These are phyloP conservation scores for Lepas anatifera DNA, from an alignment of 2,888 invertebrate species.

Conservation along the genomic window DNA sequence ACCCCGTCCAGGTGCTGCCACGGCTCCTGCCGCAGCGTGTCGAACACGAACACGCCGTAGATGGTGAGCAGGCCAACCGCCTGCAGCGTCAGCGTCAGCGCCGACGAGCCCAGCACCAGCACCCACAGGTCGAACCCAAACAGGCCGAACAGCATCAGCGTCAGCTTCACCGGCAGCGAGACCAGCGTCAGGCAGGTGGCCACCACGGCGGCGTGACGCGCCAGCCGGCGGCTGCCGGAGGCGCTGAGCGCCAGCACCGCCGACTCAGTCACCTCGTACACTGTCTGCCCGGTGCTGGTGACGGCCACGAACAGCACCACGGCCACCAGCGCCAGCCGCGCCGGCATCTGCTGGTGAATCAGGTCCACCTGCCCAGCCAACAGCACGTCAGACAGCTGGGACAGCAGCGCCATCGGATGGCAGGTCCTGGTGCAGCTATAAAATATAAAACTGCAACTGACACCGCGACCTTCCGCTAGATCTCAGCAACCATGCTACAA, in stretches of 20 bases:
- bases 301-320: slow-evolving; percentile 42
- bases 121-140: slow-evolving; percentile 40
- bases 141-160: slow-evolving; percentile 35
- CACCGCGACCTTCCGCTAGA: no score
- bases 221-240: slow-evolving; percentile 32
- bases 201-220: slow-evolving; percentile 35
- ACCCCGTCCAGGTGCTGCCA: slow-evolving; percentile 42
- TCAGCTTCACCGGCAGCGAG: slow-evolving; percentile 36
- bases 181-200: slow-evolving; percentile 35
- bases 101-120: slow-evolving; percentile 41
- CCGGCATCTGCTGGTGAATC: slow-evolving; percentile 37
- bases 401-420: no score
- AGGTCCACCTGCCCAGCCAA: slow-evolving; percentile 41
- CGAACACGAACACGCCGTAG: slow-evolving; percentile 39
- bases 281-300: slow-evolving; percentile 43
- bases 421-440: no score
- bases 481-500: no score
- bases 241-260: slow-evolving; percentile 39
- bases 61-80: slow-evolving; percentile 39
- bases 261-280: slow-evolving; percentile 42
- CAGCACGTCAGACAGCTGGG: no score
- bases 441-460: no score
- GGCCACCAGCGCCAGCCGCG: slow-evolving; percentile 40
- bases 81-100: slow-evolving; percentile 38
- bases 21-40: slow-evolving; percentile 34